Percentiles rank a stretch among this genome's conserved stretches.
Evolutionary conservation across 2,797 vertebrate genomes (phyloP).

Genomic region (Onychomys torridus): DNA sequence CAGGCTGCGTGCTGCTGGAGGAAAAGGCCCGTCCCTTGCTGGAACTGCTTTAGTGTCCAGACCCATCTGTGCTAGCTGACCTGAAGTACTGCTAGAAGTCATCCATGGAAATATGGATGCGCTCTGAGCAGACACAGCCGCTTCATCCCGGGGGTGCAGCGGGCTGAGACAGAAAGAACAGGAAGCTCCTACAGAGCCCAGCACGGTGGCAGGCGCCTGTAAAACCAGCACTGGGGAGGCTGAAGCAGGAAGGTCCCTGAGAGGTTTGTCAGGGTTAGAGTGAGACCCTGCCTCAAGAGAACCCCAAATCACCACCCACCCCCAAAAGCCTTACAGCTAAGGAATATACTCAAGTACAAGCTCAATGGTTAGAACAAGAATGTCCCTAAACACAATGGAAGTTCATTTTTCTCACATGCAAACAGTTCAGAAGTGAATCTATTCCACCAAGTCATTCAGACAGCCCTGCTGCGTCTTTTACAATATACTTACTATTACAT

Average conservation of each 20-base stretch:
- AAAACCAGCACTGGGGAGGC: background rate
- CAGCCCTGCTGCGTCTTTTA: background rate
- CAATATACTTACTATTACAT: background rate
- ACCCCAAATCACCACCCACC: background rate
- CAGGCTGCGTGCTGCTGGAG: background rate
- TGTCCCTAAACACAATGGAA: background rate
- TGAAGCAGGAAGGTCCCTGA: background rate
- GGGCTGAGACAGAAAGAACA: background rate
- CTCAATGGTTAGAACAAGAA: background rate
- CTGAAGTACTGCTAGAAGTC: background rate
- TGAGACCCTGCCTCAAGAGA: background rate
- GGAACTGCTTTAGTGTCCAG: background rate
- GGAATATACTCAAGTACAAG: background rate
- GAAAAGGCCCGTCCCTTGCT: background rate
- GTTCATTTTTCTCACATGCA: background rate
- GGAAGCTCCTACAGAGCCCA: background rate
- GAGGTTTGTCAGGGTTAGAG: background rate
- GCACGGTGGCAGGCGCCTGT: background rate
- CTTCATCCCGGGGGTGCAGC: background rate
- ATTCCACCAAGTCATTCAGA: background rate
- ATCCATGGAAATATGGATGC: background rate
- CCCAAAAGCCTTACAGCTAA: background rate
- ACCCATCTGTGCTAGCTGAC: background rate
- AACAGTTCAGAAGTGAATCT: background rate
- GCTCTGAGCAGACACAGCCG: background rate